Evolutionary conservation across 2,113 vertebrate genomes (phyloP).

Genomic region (Cnemophilus loriae): DNA sequence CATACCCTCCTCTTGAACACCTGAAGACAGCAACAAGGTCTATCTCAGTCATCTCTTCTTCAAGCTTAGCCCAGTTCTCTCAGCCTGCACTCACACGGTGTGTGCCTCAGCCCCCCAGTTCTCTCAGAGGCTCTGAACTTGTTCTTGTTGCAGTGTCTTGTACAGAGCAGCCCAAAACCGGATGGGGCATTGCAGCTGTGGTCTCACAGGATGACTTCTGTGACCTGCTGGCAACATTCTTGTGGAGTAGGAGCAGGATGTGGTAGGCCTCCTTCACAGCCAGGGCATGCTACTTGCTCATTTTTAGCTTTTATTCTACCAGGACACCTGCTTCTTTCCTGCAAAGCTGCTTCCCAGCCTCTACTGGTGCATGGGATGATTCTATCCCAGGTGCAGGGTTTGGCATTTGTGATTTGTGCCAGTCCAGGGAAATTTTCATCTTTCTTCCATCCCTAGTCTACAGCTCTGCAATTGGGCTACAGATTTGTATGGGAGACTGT

Average conservation of each 20-base stretch:
- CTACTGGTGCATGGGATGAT: not conserved
- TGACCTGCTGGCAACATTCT: not conserved
- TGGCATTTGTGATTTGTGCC: not conserved
- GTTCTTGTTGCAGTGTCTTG: not conserved
- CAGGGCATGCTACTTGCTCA: not conserved
- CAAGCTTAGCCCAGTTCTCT: not conserved
- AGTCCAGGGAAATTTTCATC: not conserved
- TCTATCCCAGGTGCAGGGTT: not conserved
- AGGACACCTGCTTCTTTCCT: not conserved
- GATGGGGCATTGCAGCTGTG: accelerated
- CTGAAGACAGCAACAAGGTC: not conserved
- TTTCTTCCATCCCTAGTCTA: not conserved
- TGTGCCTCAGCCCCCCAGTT: not conserved
- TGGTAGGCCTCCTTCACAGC: not conserved
- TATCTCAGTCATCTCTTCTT: not conserved
- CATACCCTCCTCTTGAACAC: not conserved
- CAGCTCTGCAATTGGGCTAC: not conserved
- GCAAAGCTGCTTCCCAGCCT: not conserved
- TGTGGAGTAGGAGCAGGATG: not conserved
- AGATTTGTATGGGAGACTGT: not conserved
- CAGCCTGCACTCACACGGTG: not conserved
- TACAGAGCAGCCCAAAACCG: not conserved
- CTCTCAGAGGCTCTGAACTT: not conserved
- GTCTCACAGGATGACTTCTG: not conserved
- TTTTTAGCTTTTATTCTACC: not conserved